These are phyloP conservation scores for Diarsia brunnea DNA, from an alignment of 2,888 invertebrate genomes.

Conservation along the genomic window DNA sequence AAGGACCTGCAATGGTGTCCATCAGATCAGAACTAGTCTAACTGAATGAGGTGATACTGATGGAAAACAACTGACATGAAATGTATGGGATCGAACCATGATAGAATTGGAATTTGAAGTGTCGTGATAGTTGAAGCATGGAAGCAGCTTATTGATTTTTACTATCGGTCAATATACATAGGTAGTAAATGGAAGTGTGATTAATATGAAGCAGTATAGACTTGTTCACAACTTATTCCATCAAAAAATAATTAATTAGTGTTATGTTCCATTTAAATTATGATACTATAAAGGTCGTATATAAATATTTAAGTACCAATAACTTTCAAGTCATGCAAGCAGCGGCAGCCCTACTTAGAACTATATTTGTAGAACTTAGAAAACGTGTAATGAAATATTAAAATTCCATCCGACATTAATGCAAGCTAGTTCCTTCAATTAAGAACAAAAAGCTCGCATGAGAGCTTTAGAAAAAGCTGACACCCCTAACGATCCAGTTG, in stretches of 20 bases:
- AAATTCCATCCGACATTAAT: slow-evolving; percentile 73
- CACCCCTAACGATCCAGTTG: slow-evolving; percentile 88
- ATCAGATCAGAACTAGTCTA: not conserved
- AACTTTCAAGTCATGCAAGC: not conserved
- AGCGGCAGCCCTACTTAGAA: slow-evolving; percentile 49
- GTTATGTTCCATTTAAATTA: not conserved
- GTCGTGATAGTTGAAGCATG: not conserved
- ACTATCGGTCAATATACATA: not conserved
- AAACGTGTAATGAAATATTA: slow-evolving; percentile 67
- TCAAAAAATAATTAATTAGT: not conserved
- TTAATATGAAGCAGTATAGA: not conserved
- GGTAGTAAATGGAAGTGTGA: not conserved
- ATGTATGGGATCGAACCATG: too few relatives aligned
- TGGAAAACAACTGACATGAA: not conserved
- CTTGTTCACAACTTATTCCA: not conserved
- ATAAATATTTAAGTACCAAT: slow-evolving; percentile 4
- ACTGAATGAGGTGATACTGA: not conserved
- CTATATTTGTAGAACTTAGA: slow-evolving; percentile 53
- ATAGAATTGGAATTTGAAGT: not conserved
- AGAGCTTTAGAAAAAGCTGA: slow-evolving; percentile 87
- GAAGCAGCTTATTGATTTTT: too few relatives aligned
- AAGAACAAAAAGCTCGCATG: slow-evolving; percentile 82
- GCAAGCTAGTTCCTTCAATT: slow-evolving; percentile 77
- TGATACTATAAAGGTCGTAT: not conserved
- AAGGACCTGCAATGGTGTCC: not conserved